Evolutionary conservation across 2,797 vertebrate species (phyloP).

Genomic region (Channallabes apus): DNA sequence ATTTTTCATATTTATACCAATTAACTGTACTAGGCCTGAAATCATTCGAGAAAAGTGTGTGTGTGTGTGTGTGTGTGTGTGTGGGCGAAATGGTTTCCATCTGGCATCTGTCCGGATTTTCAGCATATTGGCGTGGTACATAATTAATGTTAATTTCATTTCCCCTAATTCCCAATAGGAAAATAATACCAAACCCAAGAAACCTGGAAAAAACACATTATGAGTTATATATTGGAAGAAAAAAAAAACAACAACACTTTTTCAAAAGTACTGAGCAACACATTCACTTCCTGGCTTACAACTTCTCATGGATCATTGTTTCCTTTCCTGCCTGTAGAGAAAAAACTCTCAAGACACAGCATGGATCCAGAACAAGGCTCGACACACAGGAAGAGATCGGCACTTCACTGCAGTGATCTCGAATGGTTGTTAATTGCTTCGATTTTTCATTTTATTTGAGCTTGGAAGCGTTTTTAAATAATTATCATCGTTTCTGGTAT

Average conservation of each 20-base stretch:
- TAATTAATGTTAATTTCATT: not conserved
- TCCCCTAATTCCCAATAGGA: not conserved
- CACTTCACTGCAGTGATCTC: not conserved
- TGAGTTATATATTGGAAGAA: not conserved
- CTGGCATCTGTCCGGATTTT: not conserved
- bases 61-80: not conserved
- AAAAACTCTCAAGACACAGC: not conserved
- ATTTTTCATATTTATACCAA: not conserved
- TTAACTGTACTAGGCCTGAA: not conserved
- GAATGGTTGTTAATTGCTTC: not conserved
- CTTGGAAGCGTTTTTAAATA: not conserved
- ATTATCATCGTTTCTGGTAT: too few species aligned
- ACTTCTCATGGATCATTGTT: not conserved
- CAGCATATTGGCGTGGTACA: not conserved
- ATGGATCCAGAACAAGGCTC: not conserved
- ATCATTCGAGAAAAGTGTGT: not conserved
- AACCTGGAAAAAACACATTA: not conserved
- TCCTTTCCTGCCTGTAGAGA: conserved; percentile 1
- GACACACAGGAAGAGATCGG: not conserved
- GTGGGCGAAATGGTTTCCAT: not conserved
- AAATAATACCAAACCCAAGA: not conserved
- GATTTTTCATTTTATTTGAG: not conserved
- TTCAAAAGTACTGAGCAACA: not conserved
- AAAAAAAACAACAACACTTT: not conserved
- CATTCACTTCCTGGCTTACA: not conserved